Base-by-base conservation (phyloP, 1,140 invertebrate genomes). In the Trachymyrmex septentrionalis region DNA sequence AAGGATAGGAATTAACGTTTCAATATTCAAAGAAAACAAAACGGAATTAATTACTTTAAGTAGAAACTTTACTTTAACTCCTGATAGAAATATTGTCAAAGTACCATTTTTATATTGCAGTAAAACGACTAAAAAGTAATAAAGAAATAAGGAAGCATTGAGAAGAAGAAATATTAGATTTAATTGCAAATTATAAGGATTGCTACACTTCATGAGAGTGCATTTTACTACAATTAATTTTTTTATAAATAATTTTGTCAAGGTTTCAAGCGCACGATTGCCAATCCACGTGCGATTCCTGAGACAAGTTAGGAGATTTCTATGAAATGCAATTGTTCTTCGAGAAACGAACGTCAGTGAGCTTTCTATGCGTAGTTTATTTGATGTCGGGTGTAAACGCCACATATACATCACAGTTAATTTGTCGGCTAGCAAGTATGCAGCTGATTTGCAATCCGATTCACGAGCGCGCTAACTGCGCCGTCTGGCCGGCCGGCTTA, bases 371-470 rank as follows among this genome's bases (percentile, higher is more conserved):
- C 55, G 48, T 3, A 24, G 38, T 86, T 55, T 75, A 44, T 24
- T 73, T 67, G 53, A 81, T 34, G 24, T 55, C 12, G 57, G 24
- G 57, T 19, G 55, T 55, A 48, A 34, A 27, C 14, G 19, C 19
- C 21, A 14, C 38, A 30, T 53, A 63, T 64, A 67, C 30, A 67
- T 72, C n/a, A 71, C 63, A 80, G 86, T 89, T 90, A 90, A 90
- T 90, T 86, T 81, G 72, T 81, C 73, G 67, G 34, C 48, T n/a
- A 55, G 73, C 72, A 90, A 80, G 88, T 85, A 87, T 50, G 59
- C 59, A 30, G 64, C 64, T 90, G 89, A 87, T 90, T 90, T 86
- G 80, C 89, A 87, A 90, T 90, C 88, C 69, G 85, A 91, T 90
- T 55, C 67, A 57, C 66, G 73, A 87, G 50, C 82, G 69, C 48